Base-by-base conservation (phyloP, 2,113 vertebrate genomes). In the Puffinus mauretanicus region DNA sequence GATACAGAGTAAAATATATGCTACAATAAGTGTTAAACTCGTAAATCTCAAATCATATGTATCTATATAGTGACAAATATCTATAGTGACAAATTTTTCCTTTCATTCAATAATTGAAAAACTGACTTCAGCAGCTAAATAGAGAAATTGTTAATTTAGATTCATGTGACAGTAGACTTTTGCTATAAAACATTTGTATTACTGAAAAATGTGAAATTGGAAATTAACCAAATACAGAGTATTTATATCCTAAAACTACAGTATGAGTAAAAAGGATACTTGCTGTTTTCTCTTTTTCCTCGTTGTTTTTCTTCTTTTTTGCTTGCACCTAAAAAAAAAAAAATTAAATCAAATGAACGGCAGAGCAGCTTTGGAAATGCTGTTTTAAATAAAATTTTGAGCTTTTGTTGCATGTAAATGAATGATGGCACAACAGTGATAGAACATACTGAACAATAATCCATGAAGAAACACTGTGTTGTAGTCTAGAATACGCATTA, bases 261-360 rank as follows among this genome's bases (percentile, higher is more conserved):
- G 83, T 67, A 75, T 84, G 4, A 94, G 5, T 67, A 34, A 85
- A 86, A 95, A 85, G 85, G 96, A 98, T 98, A 98, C 98, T 98
- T 98, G 97, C 98, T 95, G 95, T 98, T 98, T 98, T 98, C 49
- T 98, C 98, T 98, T 98, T 98, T 54, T 99, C 99, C 84, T 99
- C 99, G 75, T 97, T 98, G 97, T 84, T 98, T 97, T 99, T 99
- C 98, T 99, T 99, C 98, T 98, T 99, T 98, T 99, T 99, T 0
- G 97, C 97, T 88, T 99, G 99, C n/a, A 96, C 97, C 99, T 99
- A 60, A 66, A 94, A 88, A 49, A 82, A 46, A 58, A 47, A 88
- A 16, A 7, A 40, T 22, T 7, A 93, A 78, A 66, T 20, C 4
- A 61, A 54, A 57, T 58, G 5, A 84, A 58, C 32, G 14, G 65